Evolutionary conservation across 2,888 invertebrate genomes (phyloP).

Genomic region (Unio delphinus): DNA sequence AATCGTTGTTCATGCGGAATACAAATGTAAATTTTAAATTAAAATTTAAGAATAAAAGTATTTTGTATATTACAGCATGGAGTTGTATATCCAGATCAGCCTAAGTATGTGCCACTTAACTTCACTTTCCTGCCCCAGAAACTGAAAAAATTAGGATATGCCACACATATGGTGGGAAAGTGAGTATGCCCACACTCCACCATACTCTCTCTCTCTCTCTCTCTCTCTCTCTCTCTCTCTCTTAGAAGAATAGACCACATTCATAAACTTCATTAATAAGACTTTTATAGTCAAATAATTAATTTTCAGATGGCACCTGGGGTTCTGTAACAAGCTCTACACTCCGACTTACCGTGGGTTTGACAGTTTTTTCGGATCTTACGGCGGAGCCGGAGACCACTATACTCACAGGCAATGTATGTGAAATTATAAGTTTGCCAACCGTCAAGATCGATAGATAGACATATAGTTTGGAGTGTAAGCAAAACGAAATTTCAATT

Average conservation of each 20-base stretch:
- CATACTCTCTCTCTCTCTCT: no score
- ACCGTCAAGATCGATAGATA: no score
- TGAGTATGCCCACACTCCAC: slow-evolving; percentile 11
- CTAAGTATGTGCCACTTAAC: slow-evolving; percentile 45
- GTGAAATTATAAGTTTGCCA: no score
- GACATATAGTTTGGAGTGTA: no score
- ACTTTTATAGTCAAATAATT: background rate
- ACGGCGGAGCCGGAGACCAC: slow-evolving; percentile 62
- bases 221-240: no score
- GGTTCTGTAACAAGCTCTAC: slow-evolving; percentile 68
- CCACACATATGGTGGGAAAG: slow-evolving; percentile 58
- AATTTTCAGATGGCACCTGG: slow-evolving; percentile 68
- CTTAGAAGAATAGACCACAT: background rate
- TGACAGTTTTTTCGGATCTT: slow-evolving; percentile 71
- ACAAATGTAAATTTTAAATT: no score
- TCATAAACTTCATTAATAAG: no score
- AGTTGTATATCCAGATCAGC: slow-evolving; percentile 39
- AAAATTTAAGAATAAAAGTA: background rate
- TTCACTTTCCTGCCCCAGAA: slow-evolving; percentile 47
- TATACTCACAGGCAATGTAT: slow-evolving; percentile 39
- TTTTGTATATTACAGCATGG: slow-evolving; percentile 30
- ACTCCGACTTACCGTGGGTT: slow-evolving; percentile 70
- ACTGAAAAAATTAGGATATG: slow-evolving; percentile 43
- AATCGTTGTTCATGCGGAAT: no score
- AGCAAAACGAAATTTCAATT: no score